Base-by-base conservation (phyloP, 2,797 vertebrate genomes). In the Odontamblyopus lacepedii region DNA sequence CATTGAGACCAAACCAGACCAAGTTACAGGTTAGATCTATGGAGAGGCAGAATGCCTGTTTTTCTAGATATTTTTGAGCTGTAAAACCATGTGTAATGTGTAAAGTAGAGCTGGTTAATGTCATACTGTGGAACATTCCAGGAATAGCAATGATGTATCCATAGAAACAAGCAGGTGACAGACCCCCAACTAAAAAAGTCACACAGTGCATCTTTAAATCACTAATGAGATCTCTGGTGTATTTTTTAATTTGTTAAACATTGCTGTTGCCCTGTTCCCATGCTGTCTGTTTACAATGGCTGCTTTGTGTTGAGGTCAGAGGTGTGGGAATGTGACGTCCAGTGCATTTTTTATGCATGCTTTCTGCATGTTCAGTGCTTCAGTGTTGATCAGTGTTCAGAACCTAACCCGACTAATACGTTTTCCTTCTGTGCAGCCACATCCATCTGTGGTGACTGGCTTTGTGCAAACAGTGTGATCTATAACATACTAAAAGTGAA, bases 301-400 rank as follows among this genome's bases (percentile, higher is more conserved):
- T 79, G 81, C 87, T 82, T 62, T 89, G 80, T 89, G 80, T 84
- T 71, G 19, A 0, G 51, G 77, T 44, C 69, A 16, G 55, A n/a
- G 35, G 56, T 53, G 71, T 77, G 62, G 74, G 64, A 62, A 32
- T 30, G n/a, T 76, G 53, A 41, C 56, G 50, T 63, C 53, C 65
- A 41, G 27, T 57, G 84, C 87, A 89, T 92, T 91, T 23, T 57
- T 32, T 27, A 64, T 94, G 97, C 96, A 96, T 96, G 95, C 89
- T 74, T 53, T 90, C 78, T 78, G 96, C 96, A 96, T 95, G 96
- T 69, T 67, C 72, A 83, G 69, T 81, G 78, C 73, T 55, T 41
- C 64, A 68, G 76, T 56, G 51, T 86, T 72, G 68, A 56, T 59
- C 44, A n/a, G 77, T 69, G 2, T 73, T 15, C 63, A 76, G 69